phyloP scores from a whole-genome alignment of 2,797 vertebrate species.

The Eupleurogrammus muticus region DNA sequence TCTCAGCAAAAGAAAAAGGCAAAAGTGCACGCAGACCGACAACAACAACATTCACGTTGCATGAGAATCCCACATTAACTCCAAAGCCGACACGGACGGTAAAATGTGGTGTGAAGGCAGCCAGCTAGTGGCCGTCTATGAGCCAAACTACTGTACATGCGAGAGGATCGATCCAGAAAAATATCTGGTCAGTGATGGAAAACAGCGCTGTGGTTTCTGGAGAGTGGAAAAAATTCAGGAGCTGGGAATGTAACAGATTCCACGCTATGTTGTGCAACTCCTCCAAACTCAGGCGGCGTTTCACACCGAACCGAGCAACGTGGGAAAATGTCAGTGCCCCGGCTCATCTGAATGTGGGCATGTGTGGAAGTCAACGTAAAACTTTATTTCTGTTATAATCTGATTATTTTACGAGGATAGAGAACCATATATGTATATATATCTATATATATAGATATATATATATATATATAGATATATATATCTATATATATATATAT shows the following conservation, averaged over 20 bases:
- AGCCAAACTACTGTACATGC: slow-evolving; percentile 10
- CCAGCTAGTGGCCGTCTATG: slow-evolving; percentile 34
- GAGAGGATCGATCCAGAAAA: slow-evolving; percentile 12
- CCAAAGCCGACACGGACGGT: slow-evolving; percentile 13
- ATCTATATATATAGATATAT: too few species aligned
- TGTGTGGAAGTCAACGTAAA: too few species aligned
- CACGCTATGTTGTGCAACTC: neutral
- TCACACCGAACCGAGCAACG: too few species aligned
- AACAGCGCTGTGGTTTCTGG: slow-evolving; percentile 19
- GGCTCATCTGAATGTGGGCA: too few species aligned
- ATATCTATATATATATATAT: too few species aligned
- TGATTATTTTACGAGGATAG: too few species aligned
- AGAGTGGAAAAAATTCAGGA: neutral
- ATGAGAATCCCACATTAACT: slow-evolving; percentile 20
- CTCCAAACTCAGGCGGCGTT: neutral
- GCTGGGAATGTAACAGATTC: neutral
- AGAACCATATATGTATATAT: too few species aligned
- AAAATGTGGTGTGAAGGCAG: slow-evolving; percentile 10
- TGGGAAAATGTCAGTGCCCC: too few species aligned
- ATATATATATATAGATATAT: too few species aligned
- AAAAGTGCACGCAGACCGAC: neutral
- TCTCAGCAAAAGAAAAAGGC: neutral
- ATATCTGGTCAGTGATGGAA: slow-evolving; percentile 19
- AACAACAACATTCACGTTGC: neutral
- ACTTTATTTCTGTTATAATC: too few species aligned